These are phyloP conservation scores for Orthosia cruda DNA, from an alignment of 2,888 invertebrate genomes.

Conservation along the genomic window DNA sequence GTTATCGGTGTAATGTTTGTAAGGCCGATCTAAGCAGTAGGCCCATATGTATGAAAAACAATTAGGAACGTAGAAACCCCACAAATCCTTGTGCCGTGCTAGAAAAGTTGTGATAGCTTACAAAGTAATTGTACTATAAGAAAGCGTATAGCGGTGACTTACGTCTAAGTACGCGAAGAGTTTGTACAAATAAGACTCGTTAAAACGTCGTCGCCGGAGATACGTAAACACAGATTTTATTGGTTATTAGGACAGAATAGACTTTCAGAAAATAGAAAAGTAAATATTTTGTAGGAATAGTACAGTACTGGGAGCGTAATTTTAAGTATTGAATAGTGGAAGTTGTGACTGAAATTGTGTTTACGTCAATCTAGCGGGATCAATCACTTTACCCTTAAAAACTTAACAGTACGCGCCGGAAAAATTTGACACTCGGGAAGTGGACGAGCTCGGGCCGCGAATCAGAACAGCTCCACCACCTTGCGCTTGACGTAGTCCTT, in stretches of 20 bases:
- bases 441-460: slow-evolving; percentile 63
- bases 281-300: slow-evolving; percentile 23
- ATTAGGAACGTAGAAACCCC: slow-evolving; percentile 71
- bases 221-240: slow-evolving; percentile 35
- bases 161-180: slow-evolving; percentile 69
- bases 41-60: slow-evolving; percentile 55
- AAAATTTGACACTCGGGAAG: slow-evolving; percentile 83
- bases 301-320: slow-evolving; percentile 11
- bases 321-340: slow-evolving; percentile 13
- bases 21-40: slow-evolving; percentile 62
- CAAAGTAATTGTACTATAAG: slow-evolving; percentile 82
- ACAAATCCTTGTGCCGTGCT: slow-evolving; percentile 75
- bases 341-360: slow-evolving; percentile 5
- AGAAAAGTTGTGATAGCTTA: slow-evolving; percentile 75
- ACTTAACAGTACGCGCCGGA: slow-evolving; percentile 78
- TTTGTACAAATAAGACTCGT: slow-evolving; percentile 64
- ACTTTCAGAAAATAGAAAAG: slow-evolving; percentile 33
- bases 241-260: neutral
- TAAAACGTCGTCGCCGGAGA: slow-evolving; percentile 39
- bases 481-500: slow-evolving; percentile 95
- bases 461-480: slow-evolving; percentile 93
- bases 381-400: slow-evolving; percentile 49
- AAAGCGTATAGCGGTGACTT: slow-evolving; percentile 83
- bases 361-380: slow-evolving; percentile 34
- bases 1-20: slow-evolving; percentile 30